phyloP scores from a whole-genome alignment of 1,140 invertebrate genomes.

The Penaeus chinensis region DNA sequence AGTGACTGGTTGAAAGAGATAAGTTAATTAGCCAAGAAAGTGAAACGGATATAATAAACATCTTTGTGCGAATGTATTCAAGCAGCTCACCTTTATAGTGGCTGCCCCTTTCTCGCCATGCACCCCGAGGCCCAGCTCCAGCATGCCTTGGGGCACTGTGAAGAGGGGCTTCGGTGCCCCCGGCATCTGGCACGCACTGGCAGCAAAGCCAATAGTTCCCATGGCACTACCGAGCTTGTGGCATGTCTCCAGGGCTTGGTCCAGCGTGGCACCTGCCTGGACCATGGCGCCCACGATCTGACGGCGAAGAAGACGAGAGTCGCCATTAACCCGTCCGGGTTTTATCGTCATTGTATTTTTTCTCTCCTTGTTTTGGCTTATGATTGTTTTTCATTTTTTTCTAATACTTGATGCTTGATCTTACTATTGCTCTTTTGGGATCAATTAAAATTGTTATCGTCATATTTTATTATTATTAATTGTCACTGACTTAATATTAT shows the following conservation, averaged over 20 bases:
- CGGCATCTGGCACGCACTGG: conserved; percentile 80
- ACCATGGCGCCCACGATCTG: conserved; percentile 81
- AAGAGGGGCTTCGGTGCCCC: conserved; percentile 72
- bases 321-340: background rate
- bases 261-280: conserved; percentile 73
- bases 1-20: too few species aligned
- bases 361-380: background rate
- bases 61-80: too few species aligned
- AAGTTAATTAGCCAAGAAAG: too few species aligned
- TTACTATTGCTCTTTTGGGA: too few species aligned
- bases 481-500: too few species aligned
- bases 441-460: too few species aligned
- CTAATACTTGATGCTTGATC: too few species aligned
- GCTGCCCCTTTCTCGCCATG: conserved; percentile 88
- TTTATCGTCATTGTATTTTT: background rate
- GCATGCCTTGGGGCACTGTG: conserved; percentile 75
- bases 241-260: conserved; percentile 70
- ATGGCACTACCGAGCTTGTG: conserved; percentile 70
- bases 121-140: conserved; percentile 86
- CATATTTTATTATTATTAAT: too few species aligned
- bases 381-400: too few species aligned
- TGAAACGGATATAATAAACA: too few species aligned
- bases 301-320: background rate
- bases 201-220: conserved; percentile 80
- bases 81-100: conserved; percentile 71